Conservation (phyloP, 2,888 invertebrate genomes). For the Gortyna flavago region DNA sequence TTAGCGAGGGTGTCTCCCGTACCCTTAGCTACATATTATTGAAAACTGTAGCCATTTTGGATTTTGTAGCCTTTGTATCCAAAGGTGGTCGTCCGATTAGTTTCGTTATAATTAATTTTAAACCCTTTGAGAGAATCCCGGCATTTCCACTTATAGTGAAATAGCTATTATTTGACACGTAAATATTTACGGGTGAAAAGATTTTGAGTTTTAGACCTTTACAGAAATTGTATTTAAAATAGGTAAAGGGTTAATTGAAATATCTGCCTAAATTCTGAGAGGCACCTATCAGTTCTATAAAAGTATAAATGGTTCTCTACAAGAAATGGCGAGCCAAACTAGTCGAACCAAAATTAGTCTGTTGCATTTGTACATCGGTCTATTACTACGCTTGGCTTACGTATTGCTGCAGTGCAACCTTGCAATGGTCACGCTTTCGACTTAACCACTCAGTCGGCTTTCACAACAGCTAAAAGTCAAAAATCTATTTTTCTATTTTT, state of each 20-base stretch:
- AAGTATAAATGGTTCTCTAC: background rate
- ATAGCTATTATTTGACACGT: conserved; percentile 44
- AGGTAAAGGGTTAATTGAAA: conserved; percentile 37
- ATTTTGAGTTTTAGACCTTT: conserved; percentile 34
- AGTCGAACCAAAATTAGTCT: background rate
- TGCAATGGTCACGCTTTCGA: background rate
- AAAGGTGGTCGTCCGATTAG: conserved; percentile 50
- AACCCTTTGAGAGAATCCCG: conserved; percentile 51
- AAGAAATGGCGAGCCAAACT: background rate
- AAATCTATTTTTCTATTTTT: background rate
- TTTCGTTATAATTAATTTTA: conserved; percentile 63
- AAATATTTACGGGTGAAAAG: conserved; percentile 50
- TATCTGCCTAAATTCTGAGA: conserved; percentile 5
- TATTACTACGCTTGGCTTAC: too few relatives aligned
- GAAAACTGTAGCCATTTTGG: conserved; percentile 76
- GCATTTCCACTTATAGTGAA: conserved; percentile 44
- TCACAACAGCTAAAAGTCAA: background rate
- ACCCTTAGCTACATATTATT: conserved; percentile 66
- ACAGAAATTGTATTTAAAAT: conserved; percentile 43
- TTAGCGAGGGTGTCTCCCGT: conserved; percentile 68
- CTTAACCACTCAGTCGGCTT: background rate
- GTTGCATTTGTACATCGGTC: background rate
- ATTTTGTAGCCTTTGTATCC: conserved; percentile 66
- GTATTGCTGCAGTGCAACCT: background rate
- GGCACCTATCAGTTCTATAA: background rate